These are phyloP conservation scores for Aurelia aurita DNA, from an alignment of 30 jellyfish, hydroid and myxozoan species.

Conservation along the genomic window DNA sequence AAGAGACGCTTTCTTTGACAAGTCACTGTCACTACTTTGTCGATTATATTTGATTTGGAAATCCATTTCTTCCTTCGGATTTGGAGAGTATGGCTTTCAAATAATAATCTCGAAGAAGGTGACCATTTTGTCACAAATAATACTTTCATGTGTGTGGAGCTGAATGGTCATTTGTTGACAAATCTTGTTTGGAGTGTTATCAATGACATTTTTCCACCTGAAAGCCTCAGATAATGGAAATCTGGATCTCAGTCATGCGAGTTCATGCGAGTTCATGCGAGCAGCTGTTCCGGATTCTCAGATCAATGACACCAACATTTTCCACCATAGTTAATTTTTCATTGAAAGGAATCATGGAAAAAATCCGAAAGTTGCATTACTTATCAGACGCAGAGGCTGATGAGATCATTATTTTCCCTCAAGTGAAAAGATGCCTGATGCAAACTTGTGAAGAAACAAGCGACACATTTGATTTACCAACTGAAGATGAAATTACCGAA, in stretches of 20 bases:
- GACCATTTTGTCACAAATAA: conserved; percentile 49
- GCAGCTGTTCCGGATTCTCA: conserved; percentile 50
- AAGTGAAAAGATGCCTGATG: too few relatives aligned
- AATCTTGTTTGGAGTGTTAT: conserved; percentile 24
- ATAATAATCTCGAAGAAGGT: conserved; percentile 1
- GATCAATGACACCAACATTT: conserved; percentile 46
- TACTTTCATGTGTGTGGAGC: conserved; percentile 37
- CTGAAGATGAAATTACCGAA: too few relatives aligned
- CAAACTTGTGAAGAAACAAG: too few relatives aligned
- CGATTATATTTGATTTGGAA: conserved; percentile 28
- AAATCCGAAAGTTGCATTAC: too few relatives aligned
- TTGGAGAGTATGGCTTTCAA: conserved; percentile 43
- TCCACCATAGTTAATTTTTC: too few relatives aligned
- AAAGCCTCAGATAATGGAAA: conserved; percentile 27
- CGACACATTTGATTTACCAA: too few relatives aligned
- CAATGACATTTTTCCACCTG: conserved; percentile 34
- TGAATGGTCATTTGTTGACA: conserved; percentile 43
- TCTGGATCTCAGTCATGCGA: conserved; percentile 53
- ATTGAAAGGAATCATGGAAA: too few relatives aligned
- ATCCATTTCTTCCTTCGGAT: neutral
- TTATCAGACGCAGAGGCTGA: too few relatives aligned
- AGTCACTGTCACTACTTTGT: conserved; percentile 38
- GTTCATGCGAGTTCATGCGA: too few relatives aligned
- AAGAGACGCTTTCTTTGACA: conserved; percentile 59
- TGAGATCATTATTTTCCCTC: too few relatives aligned